Percentiles rank a stretch among this genome's conserved stretches.
Evolutionary conservation across 2,113 vertebrate genomes (phyloP).

Genomic region (Dromiciops gliroides): DNA sequence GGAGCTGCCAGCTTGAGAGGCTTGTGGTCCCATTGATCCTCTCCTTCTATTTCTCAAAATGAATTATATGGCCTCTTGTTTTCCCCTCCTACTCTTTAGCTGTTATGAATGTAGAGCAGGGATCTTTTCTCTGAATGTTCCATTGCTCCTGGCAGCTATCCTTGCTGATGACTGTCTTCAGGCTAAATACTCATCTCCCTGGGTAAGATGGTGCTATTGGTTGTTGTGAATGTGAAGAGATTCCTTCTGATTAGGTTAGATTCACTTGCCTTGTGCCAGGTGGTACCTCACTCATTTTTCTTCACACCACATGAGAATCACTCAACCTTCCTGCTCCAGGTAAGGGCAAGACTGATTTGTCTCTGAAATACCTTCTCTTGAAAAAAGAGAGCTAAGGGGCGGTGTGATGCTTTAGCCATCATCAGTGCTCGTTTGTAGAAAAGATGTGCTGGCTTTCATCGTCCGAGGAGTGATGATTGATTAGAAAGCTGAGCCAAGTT

Average conservation of each 20-base stretch:
- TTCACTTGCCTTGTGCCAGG: conserved; percentile 54
- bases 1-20: not conserved
- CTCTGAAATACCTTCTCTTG: conserved; percentile 65
- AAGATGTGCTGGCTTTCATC: conserved; percentile 81
- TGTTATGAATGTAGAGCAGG: conserved; percentile 40
- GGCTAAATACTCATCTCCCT: conserved; percentile 57
- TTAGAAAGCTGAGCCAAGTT: conserved; percentile 68
- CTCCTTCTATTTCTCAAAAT: conserved; percentile 9
- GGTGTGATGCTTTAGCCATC: conserved; percentile 67
- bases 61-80: not conserved
- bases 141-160: conserved; percentile 51
- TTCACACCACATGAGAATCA: conserved; percentile 51
- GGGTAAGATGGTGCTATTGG: conserved; percentile 39
- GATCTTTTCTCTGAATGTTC: conserved; percentile 7
- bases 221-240: conserved; percentile 46
- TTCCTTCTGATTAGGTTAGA: conserved; percentile 62
- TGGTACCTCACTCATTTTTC: conserved; percentile 50
- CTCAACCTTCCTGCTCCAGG: conserved; percentile 58
- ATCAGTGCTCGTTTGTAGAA: conserved; percentile 69
- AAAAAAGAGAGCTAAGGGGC: conserved; percentile 52
- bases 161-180: conserved; percentile 62
- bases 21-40: not conserved
- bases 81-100: not conserved
- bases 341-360: conserved; percentile 55
- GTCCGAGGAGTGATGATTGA: conserved; percentile 73